These are phyloP conservation scores for Tichodroma muraria DNA, from an alignment of 2,113 vertebrate genomes.

Conservation along the genomic window DNA sequence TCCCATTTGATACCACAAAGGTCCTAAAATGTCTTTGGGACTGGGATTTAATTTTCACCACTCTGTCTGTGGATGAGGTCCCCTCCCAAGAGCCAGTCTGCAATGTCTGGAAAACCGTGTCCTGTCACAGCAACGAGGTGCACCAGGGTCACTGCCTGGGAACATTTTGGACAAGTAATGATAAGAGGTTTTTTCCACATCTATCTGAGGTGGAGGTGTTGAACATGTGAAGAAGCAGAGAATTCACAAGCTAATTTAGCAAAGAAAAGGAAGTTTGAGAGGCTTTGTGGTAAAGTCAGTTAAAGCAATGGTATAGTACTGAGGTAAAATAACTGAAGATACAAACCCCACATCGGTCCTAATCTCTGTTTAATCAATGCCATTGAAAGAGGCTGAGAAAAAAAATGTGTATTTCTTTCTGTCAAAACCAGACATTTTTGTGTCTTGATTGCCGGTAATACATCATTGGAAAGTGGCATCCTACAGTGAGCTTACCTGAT, in stretches of 20 bases:
- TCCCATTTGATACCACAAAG: not conserved
- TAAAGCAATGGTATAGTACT: not conserved
- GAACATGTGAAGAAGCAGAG: not conserved
- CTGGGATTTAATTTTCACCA: not conserved
- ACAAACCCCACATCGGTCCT: not conserved
- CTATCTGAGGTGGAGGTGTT: not conserved
- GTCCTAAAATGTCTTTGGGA: not conserved
- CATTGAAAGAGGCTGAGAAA: not conserved
- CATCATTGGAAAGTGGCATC: not conserved
- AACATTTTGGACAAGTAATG: not conserved
- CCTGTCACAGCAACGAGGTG: fast-evolving
- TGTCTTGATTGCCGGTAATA: not conserved
- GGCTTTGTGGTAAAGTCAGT: conserved; percentile 47
- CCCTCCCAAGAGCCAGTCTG: not conserved
- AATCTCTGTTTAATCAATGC: not conserved
- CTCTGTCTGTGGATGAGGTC: not conserved
- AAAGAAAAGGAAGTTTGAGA: conserved; percentile 34
- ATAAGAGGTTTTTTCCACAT: not conserved
- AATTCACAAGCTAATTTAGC: not conserved
- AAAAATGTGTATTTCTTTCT: not conserved
- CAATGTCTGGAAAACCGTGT: not conserved
- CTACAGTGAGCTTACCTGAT: not conserved
- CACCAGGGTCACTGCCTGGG: not conserved
- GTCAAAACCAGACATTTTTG: not conserved
- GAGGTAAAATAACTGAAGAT: conserved; percentile 18